Evolutionary conservation across 2,113 vertebrate genomes (phyloP).

Genomic region (Oncorhynchus nerka): DNA sequence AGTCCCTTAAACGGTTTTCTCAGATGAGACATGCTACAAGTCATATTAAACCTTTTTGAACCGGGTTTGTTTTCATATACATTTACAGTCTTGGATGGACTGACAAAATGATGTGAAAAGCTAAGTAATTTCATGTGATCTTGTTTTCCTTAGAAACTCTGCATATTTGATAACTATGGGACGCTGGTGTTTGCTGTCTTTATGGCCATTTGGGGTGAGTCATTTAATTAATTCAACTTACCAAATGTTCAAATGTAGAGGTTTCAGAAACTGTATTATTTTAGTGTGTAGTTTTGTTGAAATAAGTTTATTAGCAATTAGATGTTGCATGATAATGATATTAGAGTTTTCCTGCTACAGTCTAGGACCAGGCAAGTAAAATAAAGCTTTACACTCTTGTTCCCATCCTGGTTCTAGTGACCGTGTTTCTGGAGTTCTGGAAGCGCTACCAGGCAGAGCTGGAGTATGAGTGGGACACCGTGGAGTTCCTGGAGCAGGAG

Average conservation of each 20-base stretch:
- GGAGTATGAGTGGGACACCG: conserved; percentile 92
- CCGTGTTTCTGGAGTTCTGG: conserved; percentile 93
- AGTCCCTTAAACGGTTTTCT: too few species aligned
- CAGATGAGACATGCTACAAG: too few species aligned
- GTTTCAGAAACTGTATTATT: background rate
- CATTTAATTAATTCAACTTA: background rate
- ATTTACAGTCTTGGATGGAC: too few species aligned
- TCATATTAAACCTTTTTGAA: too few species aligned
- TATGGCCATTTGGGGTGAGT: conserved; percentile 95
- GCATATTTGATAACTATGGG: conserved; percentile 93
- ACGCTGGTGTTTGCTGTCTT: conserved; percentile 92
- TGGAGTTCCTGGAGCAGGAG: conserved; percentile 89
- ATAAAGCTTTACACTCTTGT: background rate
- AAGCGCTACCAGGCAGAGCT: conserved; percentile 89
- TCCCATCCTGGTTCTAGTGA: conserved; percentile 69
- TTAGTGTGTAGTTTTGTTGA: too few species aligned
- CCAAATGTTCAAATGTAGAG: background rate
- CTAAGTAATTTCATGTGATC: background rate
- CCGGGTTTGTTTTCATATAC: too few species aligned
- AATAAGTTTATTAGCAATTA: too few species aligned
- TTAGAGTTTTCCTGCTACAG: too few species aligned
- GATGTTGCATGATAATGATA: too few species aligned
- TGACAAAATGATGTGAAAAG: too few species aligned
- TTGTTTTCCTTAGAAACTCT: conserved; percentile 80
- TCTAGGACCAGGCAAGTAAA: too few species aligned